phyloP scores from a whole-genome alignment of 2,888 invertebrate species.

The Melipona bicolor region DNA sequence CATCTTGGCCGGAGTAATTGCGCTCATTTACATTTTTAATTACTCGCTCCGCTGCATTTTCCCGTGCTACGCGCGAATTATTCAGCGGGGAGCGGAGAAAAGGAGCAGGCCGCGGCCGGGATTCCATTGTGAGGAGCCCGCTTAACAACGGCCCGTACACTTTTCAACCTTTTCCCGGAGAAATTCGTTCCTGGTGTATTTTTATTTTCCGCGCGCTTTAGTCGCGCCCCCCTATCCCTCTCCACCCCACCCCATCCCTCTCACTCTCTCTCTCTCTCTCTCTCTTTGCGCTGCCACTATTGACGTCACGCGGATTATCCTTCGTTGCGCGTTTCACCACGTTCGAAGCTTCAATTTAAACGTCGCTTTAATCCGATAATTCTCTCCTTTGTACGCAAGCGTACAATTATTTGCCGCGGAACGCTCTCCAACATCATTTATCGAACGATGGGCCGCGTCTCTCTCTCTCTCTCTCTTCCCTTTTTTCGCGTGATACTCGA shows the following conservation, averaged over 20 bases:
- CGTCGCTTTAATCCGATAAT: constrained; percentile 42
- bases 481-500: not conserved
- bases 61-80: constrained; percentile 15
- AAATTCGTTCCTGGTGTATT: constrained; percentile 36
- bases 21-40: constrained; percentile 59
- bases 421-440: not conserved
- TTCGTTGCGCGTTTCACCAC: constrained; percentile 28
- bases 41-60: constrained; percentile 20
- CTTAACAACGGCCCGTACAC: constrained; percentile 30
- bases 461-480: not conserved
- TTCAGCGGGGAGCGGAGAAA: constrained; percentile 19
- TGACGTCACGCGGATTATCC: constrained; percentile 50
- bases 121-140: constrained; percentile 39
- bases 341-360: constrained; percentile 42
- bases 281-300: not conserved
- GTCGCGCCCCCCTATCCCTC: constrained; percentile 15
- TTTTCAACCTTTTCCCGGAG: constrained; percentile 29
- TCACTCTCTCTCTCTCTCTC: too few relatives aligned
- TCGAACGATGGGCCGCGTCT: not conserved
- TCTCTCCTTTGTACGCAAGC: constrained; percentile 28
- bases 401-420: constrained; percentile 44
- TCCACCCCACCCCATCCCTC: not conserved
- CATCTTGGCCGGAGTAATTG: constrained; percentile 47
- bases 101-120: not conserved
- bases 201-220: constrained; percentile 40